Conservation (phyloP, 2,797 vertebrate species). For the Chaunax sp. region DNA sequence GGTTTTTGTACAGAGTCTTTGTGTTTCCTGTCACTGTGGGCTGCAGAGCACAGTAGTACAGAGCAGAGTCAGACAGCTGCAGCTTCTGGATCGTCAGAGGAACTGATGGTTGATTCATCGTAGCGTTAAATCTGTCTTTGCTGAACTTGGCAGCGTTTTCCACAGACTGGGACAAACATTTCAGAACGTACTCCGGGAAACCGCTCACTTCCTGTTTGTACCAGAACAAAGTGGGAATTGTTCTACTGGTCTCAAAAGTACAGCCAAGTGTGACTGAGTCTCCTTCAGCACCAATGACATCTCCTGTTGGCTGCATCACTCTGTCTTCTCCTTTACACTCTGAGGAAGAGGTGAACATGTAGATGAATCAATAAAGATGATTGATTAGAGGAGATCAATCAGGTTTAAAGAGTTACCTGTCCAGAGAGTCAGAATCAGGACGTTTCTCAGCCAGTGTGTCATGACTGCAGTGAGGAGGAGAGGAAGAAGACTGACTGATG, state of each 20-base stretch:
- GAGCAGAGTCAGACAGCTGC: conserved; percentile 7
- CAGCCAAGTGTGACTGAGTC: not conserved
- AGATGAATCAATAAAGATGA: not conserved
- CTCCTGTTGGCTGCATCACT: not conserved
- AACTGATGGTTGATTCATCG: not conserved
- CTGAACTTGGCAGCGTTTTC: not conserved
- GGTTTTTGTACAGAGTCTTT: conserved; percentile 41
- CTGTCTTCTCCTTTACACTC: conserved; percentile 11
- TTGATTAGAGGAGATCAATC: too few species aligned
- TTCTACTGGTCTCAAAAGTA: not conserved
- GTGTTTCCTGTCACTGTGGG: conserved; percentile 55
- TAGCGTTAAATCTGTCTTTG: not conserved
- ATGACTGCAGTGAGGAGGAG: too few species aligned
- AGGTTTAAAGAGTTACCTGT: too few species aligned
- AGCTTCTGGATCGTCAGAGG: conserved; percentile 1
- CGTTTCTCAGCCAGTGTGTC: too few species aligned
- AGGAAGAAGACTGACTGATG: too few species aligned
- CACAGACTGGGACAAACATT: not conserved
- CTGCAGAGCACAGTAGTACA: conserved; percentile 16
- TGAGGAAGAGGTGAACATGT: not conserved
- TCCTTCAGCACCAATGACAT: conserved; percentile 4
- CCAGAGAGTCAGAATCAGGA: too few species aligned
- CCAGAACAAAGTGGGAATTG: not conserved
- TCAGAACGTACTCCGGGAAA: not conserved
- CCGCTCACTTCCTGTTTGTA: not conserved